Base-by-base conservation (phyloP, 2,113 vertebrate genomes). In the Cynoglossus semilaevis region DNA sequence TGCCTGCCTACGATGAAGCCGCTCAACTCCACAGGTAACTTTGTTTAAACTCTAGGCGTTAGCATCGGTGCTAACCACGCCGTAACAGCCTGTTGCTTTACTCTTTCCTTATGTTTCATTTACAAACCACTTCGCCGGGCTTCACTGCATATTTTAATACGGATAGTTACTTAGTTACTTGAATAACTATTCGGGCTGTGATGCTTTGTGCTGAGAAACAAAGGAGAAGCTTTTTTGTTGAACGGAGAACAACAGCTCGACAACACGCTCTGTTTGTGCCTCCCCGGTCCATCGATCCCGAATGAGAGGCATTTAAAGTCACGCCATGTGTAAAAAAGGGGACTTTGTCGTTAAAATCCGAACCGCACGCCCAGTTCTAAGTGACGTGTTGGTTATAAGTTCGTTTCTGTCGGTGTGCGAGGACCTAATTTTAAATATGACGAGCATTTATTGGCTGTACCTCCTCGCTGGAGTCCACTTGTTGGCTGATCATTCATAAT, bases 11-110 rank as follows among this genome's bases (percentile, higher is more conserved):
- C 46, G 59, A 45, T 44, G 76, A 72, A 81, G 64, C 70, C 42
- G 47, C 60, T 40, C 40, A 72, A 74, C 79, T 51, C 49, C 82
- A 68, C 85, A 87, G 85, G 85, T 87, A 87, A 88, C 85, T 87
- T 87, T 85, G 81, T 83, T 76, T 58, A 19, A 88, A 88, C 79
- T 88, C 67, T 70, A 67, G 63, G 46, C 58, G 49, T 71, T 86
- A 88, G 85, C 85, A 75, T 37, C 34, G 16, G 60, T 70, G 87
- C 87, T 88, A 88, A 70, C 55, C 22, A 15, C 72, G 40, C 48
- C 48, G 37, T 60, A 75, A 14, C 54, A 68, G 60, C 61, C 60
- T 59, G 65, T 78, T 67, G 63, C 53, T 47, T 70, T 37, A 18
- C 10, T 15, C n/a, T 38, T 46, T 34, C 34, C 9, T 63, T 77